Base-by-base conservation (phyloP, 1,140 invertebrate genomes). In the Aphelenchoides avenae region DNA sequence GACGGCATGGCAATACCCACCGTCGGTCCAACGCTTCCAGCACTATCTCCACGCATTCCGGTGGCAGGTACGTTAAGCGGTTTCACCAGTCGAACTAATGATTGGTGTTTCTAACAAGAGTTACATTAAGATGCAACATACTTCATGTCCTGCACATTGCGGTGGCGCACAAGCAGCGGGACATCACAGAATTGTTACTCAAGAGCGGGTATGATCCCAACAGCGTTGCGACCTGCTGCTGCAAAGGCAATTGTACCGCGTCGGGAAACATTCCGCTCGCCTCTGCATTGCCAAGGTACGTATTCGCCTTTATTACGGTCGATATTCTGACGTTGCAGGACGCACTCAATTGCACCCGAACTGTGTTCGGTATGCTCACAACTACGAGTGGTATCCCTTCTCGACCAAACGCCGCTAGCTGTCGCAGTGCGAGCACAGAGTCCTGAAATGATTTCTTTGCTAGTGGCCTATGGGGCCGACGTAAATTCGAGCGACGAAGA, bases 131-230 rank as follows among this genome's bases (percentile, higher is more conserved):
- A 24, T n/a, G 20, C 15, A 26, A 9, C 13, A 3, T 24, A 57
- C 46, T 18, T n/a, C 1, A 7, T 18, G 31, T 43, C 18, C 50
- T 73, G 13, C 73, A 75, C 52, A 70, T 75, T 56, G 75, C 75
- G 9, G 65, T 77, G 20, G 68, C 68, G 13, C 73, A 75, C 44
- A 75, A 75, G 43, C 71, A 75, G 64, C 40, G 66, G 18, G 75
- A 76, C 29, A 75, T 75, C 42, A 75, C 67, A 5, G 73, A 75
- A 48, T 41, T 77, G 0, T 52, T 75, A 2, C 56, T 75, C 2
- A 75, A 77, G 49, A 67, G 31, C 15, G 73, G 75, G 1, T 77
- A 77, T 49, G 75, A 75, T 33, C 61, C 73, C 5, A 75, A 75
- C 56, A 39, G 52, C 22, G 63, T 73, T 31, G 73, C 73, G 18